Percentiles rank a stretch among this genome's conserved stretches.
Conservation (phyloP, 2,113 vertebrate genomes). For the Turdus rufiventris region DNA sequence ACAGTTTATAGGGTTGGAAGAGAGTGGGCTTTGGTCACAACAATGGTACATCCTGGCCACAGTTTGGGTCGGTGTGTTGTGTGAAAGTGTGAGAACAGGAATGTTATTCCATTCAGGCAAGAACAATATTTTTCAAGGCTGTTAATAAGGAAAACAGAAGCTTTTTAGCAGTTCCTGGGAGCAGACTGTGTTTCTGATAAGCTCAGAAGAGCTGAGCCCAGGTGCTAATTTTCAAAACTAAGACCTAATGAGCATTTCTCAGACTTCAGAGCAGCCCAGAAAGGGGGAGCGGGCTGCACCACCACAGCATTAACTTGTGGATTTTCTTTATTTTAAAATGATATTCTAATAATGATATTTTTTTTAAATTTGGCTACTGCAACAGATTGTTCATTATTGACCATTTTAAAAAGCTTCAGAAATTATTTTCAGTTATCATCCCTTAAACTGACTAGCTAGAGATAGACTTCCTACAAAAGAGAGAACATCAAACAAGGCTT, state of each 20-base stretch:
- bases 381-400: neutral
- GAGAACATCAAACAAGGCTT: neutral
- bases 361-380: neutral
- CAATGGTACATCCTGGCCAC: neutral
- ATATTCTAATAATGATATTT: neutral
- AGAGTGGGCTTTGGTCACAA: neutral
- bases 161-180: neutral
- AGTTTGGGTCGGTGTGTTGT: rapidly evolving
- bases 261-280: neutral
- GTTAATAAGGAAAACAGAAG: neutral
- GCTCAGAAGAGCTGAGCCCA: rapidly evolving
- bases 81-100: neutral
- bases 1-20: rapidly evolving
- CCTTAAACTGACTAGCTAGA: neutral
- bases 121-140: neutral
- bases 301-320: neutral
- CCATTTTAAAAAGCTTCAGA: neutral
- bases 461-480: neutral
- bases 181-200: neutral
- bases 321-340: neutral
- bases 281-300: rapidly evolving
- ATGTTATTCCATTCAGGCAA: neutral
- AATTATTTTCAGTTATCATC: neutral
- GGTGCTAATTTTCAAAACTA: neutral
- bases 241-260: rapidly evolving